Evolutionary conservation across 2,113 vertebrate genomes (phyloP).

Genomic region (Paralichthys olivaceus): DNA sequence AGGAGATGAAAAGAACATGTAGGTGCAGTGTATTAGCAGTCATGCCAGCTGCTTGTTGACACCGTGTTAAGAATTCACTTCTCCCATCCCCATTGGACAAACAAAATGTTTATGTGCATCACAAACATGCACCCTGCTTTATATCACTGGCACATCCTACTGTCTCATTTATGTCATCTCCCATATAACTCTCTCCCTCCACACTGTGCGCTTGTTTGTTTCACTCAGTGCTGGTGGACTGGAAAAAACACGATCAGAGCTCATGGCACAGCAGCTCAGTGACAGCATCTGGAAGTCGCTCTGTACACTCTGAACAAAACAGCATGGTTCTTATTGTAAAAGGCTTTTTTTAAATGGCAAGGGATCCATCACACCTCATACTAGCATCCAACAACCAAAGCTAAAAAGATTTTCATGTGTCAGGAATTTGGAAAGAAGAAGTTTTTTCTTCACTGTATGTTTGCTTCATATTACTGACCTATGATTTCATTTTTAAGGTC

Average conservation of each 20-base stretch:
- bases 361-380: slow-evolving; percentile 16
- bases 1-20: too few relatives aligned
- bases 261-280: slow-evolving; percentile 22
- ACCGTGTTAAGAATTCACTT: not conserved
- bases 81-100: not conserved
- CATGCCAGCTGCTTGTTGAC: not conserved
- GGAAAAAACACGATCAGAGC: slow-evolving; percentile 11
- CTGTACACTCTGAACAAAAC: slow-evolving; percentile 26
- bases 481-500: not conserved
- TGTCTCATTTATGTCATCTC: slow-evolving; percentile 6
- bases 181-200: not conserved
- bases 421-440: slow-evolving; percentile 18
- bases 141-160: not conserved
- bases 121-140: not conserved
- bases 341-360: not conserved
- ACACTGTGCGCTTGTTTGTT: not conserved
- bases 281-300: slow-evolving; percentile 33
- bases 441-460: slow-evolving; percentile 2
- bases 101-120: not conserved
- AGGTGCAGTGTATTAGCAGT: too few relatives aligned
- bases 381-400: not conserved
- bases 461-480: slow-evolving; percentile 16
- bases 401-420: slow-evolving; percentile 13
- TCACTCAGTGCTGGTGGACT: slow-evolving; percentile 3
- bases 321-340: slow-evolving; percentile 27